phyloP scores from a whole-genome alignment of 2,113 vertebrate species.

The Daubentonia madagascariensis region DNA sequence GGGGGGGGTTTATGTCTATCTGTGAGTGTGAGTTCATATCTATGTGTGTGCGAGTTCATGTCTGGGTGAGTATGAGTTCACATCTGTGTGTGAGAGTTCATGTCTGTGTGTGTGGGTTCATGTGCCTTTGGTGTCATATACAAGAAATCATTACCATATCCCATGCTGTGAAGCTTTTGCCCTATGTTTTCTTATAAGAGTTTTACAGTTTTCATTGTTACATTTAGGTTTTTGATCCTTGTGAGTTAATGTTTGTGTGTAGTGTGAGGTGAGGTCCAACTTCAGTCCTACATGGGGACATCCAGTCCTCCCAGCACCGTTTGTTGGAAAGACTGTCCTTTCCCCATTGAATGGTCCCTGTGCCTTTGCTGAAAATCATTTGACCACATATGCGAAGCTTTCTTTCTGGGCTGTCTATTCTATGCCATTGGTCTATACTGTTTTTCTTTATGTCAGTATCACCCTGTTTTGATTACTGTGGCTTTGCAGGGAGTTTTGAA shows the following conservation, averaged over 20 bases:
- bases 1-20: background rate
- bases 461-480: background rate
- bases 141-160: background rate
- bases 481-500: background rate
- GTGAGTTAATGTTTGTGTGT: no score
- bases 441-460: background rate
- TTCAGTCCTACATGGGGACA: no score
- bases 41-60: background rate
- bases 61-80: background rate
- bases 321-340: no score
- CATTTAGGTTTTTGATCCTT: no score
- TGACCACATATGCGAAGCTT: background rate
- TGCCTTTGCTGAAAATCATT: background rate
- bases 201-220: no score
- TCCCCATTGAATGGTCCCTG: no score
- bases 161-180: no score
- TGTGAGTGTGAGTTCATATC: no score
- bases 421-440: accelerated
- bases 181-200: no score
- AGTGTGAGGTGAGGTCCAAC: no score
- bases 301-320: no score
- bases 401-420: background rate
- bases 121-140: background rate
- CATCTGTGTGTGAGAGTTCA: background rate
- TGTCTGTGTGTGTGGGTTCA: background rate